Evolutionary conservation across 2,888 invertebrate species (phyloP), one percentile per base, ranked within the genome.

Genomic region (Podotricha telesiphe): DNA sequence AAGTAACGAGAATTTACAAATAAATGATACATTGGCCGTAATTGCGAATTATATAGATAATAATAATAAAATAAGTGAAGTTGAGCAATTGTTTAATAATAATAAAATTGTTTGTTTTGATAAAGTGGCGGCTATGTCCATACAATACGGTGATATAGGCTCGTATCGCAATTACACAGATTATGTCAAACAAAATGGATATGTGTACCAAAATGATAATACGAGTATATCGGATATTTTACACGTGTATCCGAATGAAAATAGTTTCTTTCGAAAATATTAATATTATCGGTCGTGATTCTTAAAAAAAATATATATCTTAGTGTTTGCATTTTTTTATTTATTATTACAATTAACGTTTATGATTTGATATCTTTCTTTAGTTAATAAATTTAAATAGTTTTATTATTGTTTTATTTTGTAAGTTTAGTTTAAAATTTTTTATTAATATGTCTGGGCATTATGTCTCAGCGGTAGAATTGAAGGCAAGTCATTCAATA

Each of bases 111-210:
- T 55, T 19, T 67, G 15, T 22, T 65, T 59, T 45, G 17, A 69
- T 2, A 80, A 81, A 40, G 71, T 69, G 3, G 75, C 81, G 0
- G 77, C 80, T 0, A 90, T 89, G 90, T 80, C 81, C 1, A 79
- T 78, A 0, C 75, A 82, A 48, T 79, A 78, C 11, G 92, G 89
- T 1, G 91, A 91, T 80, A 85, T 89, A 65, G 91, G 91, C 0
- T 86, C 84, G 64, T 83, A 88, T 80, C 50, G 72, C 6, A 83
- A 82, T 65, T 91, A 88, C 75, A 75, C 80, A 0, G 86, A 89
- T 40, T 82, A 80, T 75, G 74, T 86, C 0, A 86, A 84, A 63
- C 74, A 78, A 69, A 28, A 63, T 28, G 77, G 75, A 6, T 72
- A 79, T 10, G 77, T 79, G n/a, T 64, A 74, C 7, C 63, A 74